Evolutionary conservation across 2,797 vertebrate species (phyloP), one percentile per base, ranked within the genome.

Genomic region (Fratercula arctica): DNA sequence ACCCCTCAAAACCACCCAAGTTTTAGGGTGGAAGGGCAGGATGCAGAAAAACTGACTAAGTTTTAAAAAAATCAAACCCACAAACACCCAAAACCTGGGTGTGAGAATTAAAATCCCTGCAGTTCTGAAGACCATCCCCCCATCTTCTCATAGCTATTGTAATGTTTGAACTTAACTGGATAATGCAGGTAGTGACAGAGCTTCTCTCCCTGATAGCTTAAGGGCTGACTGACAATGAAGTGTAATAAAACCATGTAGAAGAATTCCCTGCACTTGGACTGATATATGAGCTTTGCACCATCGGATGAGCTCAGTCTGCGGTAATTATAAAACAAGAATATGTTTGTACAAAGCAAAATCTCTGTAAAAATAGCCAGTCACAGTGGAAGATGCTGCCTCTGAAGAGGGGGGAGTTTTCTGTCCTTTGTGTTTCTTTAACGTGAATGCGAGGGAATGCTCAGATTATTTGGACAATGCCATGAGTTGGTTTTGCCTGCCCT

Each of bases 281-380:
- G 60, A 43, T 80, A 61, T 81, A 70, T 86, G 89, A 78, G 75
- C 59, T 84, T 91, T 72, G 26, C 26, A 46, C 51, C 63, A 51
- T 72, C 82, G 77, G 37, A 87, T 92, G 81, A 67, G 66, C 66
- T 96, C 64, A 20, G 79, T 96, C 74, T 93, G 66, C 41, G 54
- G 87, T 70, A 91, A 50, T 88, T 85, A 69, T 53, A 29, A 57
- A 94, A n/a, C 7, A 57, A 87, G 26, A 92, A 50, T 82, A 79
- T 86, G 87, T 94, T 91, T 60, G 23, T 78, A 53, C 9, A 91
- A 87, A 94, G 76, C 15, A 93, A 96, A 85, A 48, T 37, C 48
- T 87, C 26, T 66, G 82, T 70, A 94, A 97, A 97, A 93, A 89
- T 50, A 95, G 61, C 64, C 85, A 95, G 41, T 70, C 69, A 89